phyloP scores from a whole-genome alignment of 1,140 invertebrate species.

The Drosophila cardini region DNA sequence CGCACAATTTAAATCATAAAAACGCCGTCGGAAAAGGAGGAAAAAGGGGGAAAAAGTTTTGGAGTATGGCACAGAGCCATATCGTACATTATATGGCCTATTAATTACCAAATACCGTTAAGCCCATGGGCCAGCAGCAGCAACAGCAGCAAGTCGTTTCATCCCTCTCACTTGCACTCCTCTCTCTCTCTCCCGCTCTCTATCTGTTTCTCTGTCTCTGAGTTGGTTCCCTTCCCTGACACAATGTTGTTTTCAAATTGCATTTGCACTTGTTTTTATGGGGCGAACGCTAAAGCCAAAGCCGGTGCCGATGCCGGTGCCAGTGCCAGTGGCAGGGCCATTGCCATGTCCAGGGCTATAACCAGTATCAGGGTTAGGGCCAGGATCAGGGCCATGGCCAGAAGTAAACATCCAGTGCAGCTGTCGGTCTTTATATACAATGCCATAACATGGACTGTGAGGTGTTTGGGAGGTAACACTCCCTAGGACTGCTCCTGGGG shows the following conservation, averaged over 20 bases:
- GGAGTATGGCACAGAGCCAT: slow-evolving; percentile 9
- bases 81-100: slow-evolving; percentile 82
- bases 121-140: slow-evolving; percentile 52
- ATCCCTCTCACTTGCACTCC: not conserved
- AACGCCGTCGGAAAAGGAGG: slow-evolving; percentile 10
- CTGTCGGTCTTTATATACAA: slow-evolving; percentile 26
- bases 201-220: not conserved
- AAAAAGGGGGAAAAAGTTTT: not conserved
- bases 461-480: not conserved
- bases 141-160: slow-evolving; percentile 21
- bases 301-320: no score
- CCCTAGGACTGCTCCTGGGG: slow-evolving; percentile 25
- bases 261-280: slow-evolving; percentile 82
- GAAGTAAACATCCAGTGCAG: slow-evolving; percentile 40
- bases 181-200: not conserved
- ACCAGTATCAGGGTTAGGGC: slow-evolving; percentile 28
- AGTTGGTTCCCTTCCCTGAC: slow-evolving; percentile 2
- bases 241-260: slow-evolving; percentile 74
- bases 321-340: slow-evolving; percentile 39
- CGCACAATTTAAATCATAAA: slow-evolving; percentile 75
- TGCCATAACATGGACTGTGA: not conserved
- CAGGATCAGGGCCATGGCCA: slow-evolving; percentile 22
- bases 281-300: slow-evolving; percentile 25
- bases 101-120: slow-evolving; percentile 79
- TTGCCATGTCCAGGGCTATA: not conserved